Percentiles rank a stretch among this genome's conserved stretches.
Evolutionary conservation across 2,888 invertebrate species (phyloP).

Genomic region (Serripes groenlandicus): DNA sequence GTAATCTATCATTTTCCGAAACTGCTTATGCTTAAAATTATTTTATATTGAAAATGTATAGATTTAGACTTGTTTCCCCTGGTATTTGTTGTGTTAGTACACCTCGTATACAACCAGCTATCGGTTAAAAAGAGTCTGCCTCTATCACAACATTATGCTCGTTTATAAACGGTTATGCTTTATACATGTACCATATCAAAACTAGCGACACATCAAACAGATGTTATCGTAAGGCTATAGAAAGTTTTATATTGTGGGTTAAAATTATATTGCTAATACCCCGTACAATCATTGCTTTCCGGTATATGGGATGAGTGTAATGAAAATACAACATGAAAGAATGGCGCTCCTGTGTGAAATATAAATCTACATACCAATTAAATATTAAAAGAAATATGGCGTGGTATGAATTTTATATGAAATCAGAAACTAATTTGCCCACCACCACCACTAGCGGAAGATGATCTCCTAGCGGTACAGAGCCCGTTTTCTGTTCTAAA

Average conservation of each 20-base stretch:
- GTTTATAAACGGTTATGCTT: neutral
- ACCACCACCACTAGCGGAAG: no score
- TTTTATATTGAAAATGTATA: no score
- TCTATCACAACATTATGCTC: conserved; percentile 1
- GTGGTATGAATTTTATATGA: neutral
- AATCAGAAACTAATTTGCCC: no score
- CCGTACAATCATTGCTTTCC: conserved; percentile 32
- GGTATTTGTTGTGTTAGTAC: no score
- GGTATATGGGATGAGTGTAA: conserved; percentile 23
- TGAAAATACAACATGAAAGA: conserved; percentile 31
- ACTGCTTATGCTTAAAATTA: no score
- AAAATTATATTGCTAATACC: conserved; percentile 41
- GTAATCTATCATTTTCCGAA: no score
- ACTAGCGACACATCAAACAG: conserved; percentile 53
- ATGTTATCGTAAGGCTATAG: conserved; percentile 44
- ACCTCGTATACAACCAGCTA: no score
- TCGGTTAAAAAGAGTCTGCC: no score
- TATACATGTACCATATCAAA: conserved; percentile 37
- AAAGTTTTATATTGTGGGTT: conserved; percentile 48
- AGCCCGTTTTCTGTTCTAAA: no score
- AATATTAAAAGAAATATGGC: neutral
- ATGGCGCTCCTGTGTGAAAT: conserved; percentile 11
- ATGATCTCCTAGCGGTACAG: no score
- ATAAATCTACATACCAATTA: conserved; percentile 9
- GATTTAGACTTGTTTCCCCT: no score